Conservation (phyloP, 2,113 vertebrate species). For the human region GRCh38 chr5:37613501-37614000, state of each 20-base stretch:
- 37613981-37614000: background rate
- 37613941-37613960: background rate
- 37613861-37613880: background rate
- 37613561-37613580: background rate
- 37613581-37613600: background rate
- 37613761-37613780: background rate
- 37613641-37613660: background rate
- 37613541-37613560: background rate
- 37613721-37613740: background rate
- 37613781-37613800: background rate
- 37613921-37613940: background rate
- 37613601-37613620: background rate
- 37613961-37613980: background rate
- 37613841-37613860: background rate
- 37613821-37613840: background rate
- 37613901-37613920: background rate
- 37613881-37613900: background rate
- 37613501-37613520: background rate
- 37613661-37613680: background rate
- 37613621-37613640: background rate
- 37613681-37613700: background rate
- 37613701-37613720: background rate
- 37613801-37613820: background rate
- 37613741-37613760: slow-evolving; percentile 2
- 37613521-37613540: background rate